Conservation (phyloP, 1,140 invertebrate genomes). For the Camponotus pennsylvanicus region DNA sequence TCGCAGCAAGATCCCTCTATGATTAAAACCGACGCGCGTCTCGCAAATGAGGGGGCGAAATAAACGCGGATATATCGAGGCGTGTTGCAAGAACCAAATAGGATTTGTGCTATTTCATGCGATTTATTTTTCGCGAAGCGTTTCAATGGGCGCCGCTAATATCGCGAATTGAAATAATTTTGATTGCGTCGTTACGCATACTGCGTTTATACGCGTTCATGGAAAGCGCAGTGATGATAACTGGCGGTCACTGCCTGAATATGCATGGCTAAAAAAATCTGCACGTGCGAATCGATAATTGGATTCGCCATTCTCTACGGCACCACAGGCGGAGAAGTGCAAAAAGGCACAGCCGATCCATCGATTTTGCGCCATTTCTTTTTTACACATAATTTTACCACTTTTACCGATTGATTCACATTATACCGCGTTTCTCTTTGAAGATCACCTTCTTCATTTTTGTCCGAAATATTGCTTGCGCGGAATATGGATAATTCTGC, state of each 20-base stretch:
- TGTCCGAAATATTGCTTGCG: not conserved
- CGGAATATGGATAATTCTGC: not conserved
- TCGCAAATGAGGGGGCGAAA: slow-evolving; percentile 24
- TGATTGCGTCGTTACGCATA: slow-evolving; percentile 63
- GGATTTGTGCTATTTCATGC: slow-evolving; percentile 60
- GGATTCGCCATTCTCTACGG: slow-evolving; percentile 57
- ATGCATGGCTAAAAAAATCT: slow-evolving; percentile 66
- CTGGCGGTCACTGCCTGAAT: slow-evolving; percentile 59
- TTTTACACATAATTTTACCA: slow-evolving; percentile 31
- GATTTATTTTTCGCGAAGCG: slow-evolving; percentile 60
- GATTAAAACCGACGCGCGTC: slow-evolving; percentile 35
- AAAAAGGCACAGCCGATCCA: slow-evolving; percentile 34
- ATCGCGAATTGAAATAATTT: slow-evolving; percentile 67
- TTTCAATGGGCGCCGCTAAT: slow-evolving; percentile 56
- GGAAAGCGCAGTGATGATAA: slow-evolving; percentile 64
- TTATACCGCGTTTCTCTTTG: slow-evolving; percentile 12
- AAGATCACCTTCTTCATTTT: not conserved
- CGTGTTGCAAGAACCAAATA: slow-evolving; percentile 44
- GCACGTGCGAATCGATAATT: slow-evolving; percentile 68
- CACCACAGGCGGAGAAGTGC: slow-evolving; percentile 41
- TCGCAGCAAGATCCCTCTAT: slow-evolving; percentile 6
- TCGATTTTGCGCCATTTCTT: slow-evolving; percentile 51
- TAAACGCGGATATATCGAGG: slow-evolving; percentile 35
- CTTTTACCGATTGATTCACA: slow-evolving; percentile 19
- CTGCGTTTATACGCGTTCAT: slow-evolving; percentile 41